Base-by-base conservation (phyloP, 1,140 invertebrate genomes). In the Ceratina calcarata region DNA sequence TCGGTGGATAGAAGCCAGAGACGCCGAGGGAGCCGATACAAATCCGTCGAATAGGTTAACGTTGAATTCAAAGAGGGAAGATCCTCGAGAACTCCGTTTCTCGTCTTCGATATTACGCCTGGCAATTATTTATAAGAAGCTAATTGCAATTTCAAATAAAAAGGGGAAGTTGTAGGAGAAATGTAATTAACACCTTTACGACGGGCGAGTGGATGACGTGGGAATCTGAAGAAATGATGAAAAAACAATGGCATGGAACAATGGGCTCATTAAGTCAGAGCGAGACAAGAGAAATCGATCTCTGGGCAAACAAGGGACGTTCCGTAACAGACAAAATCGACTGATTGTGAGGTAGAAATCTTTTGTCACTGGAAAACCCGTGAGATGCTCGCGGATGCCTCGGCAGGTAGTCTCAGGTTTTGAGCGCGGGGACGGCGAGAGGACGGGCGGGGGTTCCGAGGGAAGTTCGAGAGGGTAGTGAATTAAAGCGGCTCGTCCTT, bases 401-500 rank as follows among this genome's bases (percentile, higher is more conserved):
- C 24, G 57, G 27, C 37, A 65, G 58, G 68, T 74, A 87, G 74
- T 27, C 24, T 67, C 78, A 78, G 62, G 66, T 67, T 73, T 65
- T 76, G 55, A 73, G 78, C 81, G 79, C 80, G 69, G 66, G 66
- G 69, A n/a, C n/a, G 49, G 78, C 67, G 60, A 67, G 57, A 65
- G 72, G 32, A 0, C 15, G 27, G 15, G 20, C 6, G 27, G 16
- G 8, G 53, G 22, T 4, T 6, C 16, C 32, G 72, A 45, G 27
- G 53, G 55, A 18, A 60, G 77, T 68, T 61, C 76, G 73, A 82
- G 77, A 87, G 72, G 82, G 79, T 84, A 89, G 83, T 88, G 90
- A 90, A 91, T 92, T 91, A 91, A 90, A 91, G 86, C 82, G 82
- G 85, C 85, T 89, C 90, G 88, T 90, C 83, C 85, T 87, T 72